Evolutionary conservation across 1,140 invertebrate species (phyloP), one percentile per base, ranked within the genome.

Genomic region (Trissolcus basalis): DNA sequence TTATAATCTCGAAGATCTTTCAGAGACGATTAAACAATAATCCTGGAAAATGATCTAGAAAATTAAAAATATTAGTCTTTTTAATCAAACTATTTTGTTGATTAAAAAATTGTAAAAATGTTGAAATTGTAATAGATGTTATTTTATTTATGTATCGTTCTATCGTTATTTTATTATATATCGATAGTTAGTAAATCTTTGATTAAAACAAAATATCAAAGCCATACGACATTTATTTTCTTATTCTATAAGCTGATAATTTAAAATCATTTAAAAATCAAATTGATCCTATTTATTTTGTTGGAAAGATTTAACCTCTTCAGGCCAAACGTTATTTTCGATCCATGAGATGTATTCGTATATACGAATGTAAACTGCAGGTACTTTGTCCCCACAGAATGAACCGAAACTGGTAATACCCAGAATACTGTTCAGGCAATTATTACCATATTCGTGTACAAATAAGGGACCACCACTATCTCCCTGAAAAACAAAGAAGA

Each of bases 301-400:
- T 27, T 27, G 19, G 6, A 27, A 27, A 1, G 6, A 27, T 27
- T 27, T 27, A 6, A 27, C 19, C 6, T 27, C 19, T 6, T 27
- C 19, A 27, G 19, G 19, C 19, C 19, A 27, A 1, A 27, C 19
- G 6, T 3, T 80, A 10, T 58, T 77, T 71, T 90, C 89, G 56
- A 92, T 90, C 91, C 91, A 92, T 6, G 87, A 75, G 0, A 91
- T 13, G 67, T 91, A 92, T 41, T 88, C 39, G 7, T 87, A 88
- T 1, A 92, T 88, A 56, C 89, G 83, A 7, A 91, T 90, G 72
- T 92, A 92, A 9, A 92, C 81, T 0, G 88, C 90, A 9, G 91
- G 90, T 51, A 77, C 50, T 9, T 67, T 60, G 16, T 73, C 81
- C 3, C 89, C 90, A 41, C 89, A 90, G 0, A 77, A 11, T 58